Evolutionary conservation across 37 sponge, comb jelly and placozoan genomes (phyloP).

Genomic region (Petrosia ficiformis): DNA sequence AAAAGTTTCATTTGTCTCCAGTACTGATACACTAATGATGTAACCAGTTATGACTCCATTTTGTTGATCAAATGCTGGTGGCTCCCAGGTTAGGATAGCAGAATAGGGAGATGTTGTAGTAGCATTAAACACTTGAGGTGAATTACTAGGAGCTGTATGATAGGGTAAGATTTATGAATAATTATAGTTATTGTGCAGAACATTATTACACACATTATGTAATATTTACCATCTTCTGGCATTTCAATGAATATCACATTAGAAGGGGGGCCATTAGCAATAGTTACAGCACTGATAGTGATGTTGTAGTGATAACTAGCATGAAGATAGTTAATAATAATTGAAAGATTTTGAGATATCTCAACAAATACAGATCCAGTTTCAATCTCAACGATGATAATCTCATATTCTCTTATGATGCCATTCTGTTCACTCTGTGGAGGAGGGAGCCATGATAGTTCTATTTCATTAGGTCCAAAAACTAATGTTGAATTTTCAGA

Average conservation of each 20-base stretch:
- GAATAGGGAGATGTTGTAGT: neutral
- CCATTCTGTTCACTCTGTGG: constrained; percentile 23
- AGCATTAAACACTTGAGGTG: constrained; percentile 21
- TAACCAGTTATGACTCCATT: constrained; percentile 49
- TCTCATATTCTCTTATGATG: neutral
- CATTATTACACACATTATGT: too few species aligned
- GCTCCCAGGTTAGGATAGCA: constrained; percentile 30
- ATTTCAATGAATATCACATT: neutral
- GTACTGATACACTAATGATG: constrained; percentile 18
- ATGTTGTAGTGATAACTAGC: neutral
- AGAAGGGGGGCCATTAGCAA: neutral
- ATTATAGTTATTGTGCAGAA: too few species aligned
- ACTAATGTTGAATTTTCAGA: neutral
- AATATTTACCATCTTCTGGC: constrained; percentile 1
- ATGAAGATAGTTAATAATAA: neutral
- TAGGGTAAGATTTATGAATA: too few species aligned
- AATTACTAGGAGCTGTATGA: constrained; percentile 23
- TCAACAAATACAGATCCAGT: neutral
- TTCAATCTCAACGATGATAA: neutral
- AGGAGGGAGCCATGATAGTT: constrained; percentile 15
- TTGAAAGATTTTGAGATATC: neutral
- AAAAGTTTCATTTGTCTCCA: constrained; percentile 8
- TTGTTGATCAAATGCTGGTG: constrained; percentile 13
- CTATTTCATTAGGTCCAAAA: neutral
- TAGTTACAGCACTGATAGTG: neutral